Evolutionary conservation across 2,797 vertebrate genomes (phyloP).

Genomic region (Meda fulgida): DNA sequence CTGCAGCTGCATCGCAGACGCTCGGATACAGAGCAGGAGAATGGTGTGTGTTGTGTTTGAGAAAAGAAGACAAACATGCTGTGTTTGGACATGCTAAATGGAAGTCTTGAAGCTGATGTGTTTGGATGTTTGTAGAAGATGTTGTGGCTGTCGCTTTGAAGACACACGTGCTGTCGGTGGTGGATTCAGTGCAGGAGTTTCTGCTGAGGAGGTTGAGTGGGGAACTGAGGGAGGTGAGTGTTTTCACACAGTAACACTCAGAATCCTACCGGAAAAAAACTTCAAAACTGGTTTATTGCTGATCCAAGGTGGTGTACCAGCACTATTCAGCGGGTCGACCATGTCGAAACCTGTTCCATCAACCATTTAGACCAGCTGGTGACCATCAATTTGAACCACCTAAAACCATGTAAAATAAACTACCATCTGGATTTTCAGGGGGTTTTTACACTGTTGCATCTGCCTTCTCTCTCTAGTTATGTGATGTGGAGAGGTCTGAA

Average conservation of each 20-base stretch:
- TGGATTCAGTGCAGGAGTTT: constrained; percentile 84
- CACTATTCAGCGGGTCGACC: neutral
- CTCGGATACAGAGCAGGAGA: constrained; percentile 22
- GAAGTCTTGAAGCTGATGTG: neutral
- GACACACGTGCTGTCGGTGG: constrained; percentile 68
- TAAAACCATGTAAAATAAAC: neutral
- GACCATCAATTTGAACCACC: neutral
- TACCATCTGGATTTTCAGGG: neutral
- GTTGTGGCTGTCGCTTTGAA: constrained; percentile 71
- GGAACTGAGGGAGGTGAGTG: constrained; percentile 83
- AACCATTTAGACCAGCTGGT: neutral
- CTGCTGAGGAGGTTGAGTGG: constrained; percentile 82
- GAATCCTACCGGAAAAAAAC: neutral
- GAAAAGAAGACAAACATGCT: neutral
- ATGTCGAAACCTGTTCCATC: neutral
- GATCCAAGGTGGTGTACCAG: neutral
- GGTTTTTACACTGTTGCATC: neutral
- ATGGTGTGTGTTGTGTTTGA: constrained; percentile 63
- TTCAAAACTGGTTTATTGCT: neutral
- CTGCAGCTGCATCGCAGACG: constrained; percentile 72
- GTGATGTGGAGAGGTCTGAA: constrained; percentile 80
- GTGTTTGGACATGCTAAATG: neutral
- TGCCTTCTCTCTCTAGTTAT: constrained; percentile 66
- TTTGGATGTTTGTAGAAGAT: constrained; percentile 73
- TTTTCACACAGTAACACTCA: neutral